These are phyloP conservation scores for Aphidoletes aphidimyza DNA, from an alignment of 2,888 invertebrate genomes.

Conservation along the genomic window DNA sequence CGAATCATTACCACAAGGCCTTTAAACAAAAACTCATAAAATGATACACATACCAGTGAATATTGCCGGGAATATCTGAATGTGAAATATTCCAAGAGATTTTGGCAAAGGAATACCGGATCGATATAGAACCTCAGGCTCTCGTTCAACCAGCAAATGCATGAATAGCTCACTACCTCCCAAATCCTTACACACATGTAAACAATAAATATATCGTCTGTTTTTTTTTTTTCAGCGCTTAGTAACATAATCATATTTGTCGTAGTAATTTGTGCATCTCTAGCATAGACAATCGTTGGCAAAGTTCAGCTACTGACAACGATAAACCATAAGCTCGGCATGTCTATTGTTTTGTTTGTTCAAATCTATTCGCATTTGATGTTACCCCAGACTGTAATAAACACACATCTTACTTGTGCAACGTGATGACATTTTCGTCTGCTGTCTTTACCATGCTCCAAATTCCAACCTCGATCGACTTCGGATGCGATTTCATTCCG, in stretches of 20 bases:
- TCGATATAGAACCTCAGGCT: no score
- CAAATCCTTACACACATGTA: no score
- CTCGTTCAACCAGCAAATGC: no score
- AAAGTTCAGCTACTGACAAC: background rate
- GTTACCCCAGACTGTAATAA: background rate
- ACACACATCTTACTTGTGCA: background rate
- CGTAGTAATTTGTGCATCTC: no score
- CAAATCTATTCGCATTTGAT: background rate
- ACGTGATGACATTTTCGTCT: background rate
- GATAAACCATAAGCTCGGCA: background rate
- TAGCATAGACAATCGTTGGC: no score
- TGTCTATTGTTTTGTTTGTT: background rate
- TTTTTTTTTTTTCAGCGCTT: no score
- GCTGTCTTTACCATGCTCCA: background rate
- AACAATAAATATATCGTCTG: no score
- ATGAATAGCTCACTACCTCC: no score
- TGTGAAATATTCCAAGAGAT: no score
- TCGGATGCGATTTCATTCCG: background rate
- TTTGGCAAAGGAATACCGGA: no score
- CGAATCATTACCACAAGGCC: background rate
- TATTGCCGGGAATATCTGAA: background rate
- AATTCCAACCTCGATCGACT: background rate
- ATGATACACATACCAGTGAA: background rate
- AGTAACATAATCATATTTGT: no score
- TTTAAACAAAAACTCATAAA: constrained; percentile 14